A percentile compares a stretch with the other conserved stretches of the same genome.
phyloP scores from a whole-genome alignment of 1,140 invertebrate species.

The Sminthurinus signatus region DNA sequence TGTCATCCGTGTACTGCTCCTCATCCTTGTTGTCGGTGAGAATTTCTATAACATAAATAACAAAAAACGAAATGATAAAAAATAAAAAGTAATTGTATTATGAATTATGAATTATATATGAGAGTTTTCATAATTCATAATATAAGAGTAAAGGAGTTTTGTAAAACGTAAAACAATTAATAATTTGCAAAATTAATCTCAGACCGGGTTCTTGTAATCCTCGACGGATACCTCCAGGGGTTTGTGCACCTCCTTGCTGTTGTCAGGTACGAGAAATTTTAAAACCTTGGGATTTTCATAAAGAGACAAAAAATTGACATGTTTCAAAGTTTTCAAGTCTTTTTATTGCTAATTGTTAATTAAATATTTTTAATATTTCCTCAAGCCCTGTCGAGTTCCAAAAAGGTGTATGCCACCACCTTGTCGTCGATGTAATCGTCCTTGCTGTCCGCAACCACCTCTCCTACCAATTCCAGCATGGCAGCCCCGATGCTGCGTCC shows the following conservation, averaged over 20 bases:
- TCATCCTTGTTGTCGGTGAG: background rate
- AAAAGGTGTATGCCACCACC: background rate
- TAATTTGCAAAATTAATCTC: background rate
- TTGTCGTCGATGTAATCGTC: background rate
- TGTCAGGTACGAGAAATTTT: background rate
- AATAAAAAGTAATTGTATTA: too few species aligned
- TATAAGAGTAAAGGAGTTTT: background rate
- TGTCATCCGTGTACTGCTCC: background rate
- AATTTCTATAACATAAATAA: background rate
- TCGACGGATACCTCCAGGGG: background rate
- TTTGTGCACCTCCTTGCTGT: slow-evolving; percentile 4
- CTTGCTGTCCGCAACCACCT: background rate
- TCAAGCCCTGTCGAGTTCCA: background rate
- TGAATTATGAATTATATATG: too few species aligned
- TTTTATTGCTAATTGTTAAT: background rate
- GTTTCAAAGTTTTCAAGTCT: background rate
- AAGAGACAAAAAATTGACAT: background rate
- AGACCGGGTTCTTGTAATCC: slow-evolving; percentile 5
- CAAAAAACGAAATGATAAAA: too few species aligned
- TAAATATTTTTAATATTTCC: background rate
- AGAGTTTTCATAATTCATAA: too few species aligned
- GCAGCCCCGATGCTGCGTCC: background rate
- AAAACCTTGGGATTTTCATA: background rate
- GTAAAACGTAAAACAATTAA: background rate
- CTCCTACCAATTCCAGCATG: background rate